Conservation (phyloP, 2,797 vertebrate genomes). For the Crocodylus rhombifer region DNA sequence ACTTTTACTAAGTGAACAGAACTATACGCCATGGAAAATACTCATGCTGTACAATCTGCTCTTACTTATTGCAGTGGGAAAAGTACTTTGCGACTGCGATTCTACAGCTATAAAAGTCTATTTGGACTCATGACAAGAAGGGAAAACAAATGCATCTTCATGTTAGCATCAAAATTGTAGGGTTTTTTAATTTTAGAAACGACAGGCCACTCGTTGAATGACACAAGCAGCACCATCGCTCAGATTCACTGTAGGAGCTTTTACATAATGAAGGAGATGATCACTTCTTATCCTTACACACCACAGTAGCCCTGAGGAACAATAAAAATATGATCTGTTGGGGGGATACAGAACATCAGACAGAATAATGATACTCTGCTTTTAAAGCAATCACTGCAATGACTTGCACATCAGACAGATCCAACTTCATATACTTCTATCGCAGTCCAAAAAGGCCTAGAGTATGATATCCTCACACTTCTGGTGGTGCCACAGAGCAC, state of each 20-base stretch:
- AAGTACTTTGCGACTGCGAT: constrained; percentile 27
- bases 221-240: background rate
- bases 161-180: background rate
- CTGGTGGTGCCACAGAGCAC: background rate
- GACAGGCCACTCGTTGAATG: background rate
- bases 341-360: background rate
- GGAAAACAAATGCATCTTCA: constrained; percentile 7
- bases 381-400: background rate
- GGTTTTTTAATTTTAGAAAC: background rate
- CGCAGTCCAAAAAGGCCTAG: background rate
- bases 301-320: background rate
- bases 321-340: background rate
- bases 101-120: constrained; percentile 23
- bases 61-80: constrained; percentile 52
- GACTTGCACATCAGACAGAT: background rate
- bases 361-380: background rate
- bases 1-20: constrained; percentile 39
- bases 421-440: background rate
- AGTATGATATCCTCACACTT: background rate
- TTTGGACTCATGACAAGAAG: constrained; percentile 10
- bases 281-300: background rate
- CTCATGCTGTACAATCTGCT: constrained; percentile 22
- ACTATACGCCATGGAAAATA: constrained; percentile 66
- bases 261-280: fast-evolving
- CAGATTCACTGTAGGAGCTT: background rate